Evolutionary conservation across 2,113 vertebrate genomes (phyloP).

Genomic region (Oncorhynchus clarkii): DNA sequence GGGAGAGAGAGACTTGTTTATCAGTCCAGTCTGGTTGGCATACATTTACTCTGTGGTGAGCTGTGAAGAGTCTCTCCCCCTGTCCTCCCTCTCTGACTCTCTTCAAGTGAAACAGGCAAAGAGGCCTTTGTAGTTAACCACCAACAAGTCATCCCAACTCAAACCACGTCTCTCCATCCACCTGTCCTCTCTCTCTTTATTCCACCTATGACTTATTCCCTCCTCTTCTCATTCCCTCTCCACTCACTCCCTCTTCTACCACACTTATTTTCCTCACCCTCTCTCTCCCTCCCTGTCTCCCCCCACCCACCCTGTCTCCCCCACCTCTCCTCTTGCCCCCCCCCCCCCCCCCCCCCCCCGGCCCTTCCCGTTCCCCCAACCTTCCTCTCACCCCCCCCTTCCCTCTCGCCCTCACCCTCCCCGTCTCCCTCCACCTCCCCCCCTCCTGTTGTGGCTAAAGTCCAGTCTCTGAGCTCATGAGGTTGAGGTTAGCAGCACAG

Average conservation of each 20-base stretch:
- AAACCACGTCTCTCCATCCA: background rate
- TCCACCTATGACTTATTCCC: background rate
- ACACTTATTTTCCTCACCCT: background rate
- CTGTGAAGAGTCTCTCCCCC: background rate
- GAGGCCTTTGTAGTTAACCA: too few species aligned
- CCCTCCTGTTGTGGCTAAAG: background rate
- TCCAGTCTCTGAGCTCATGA: background rate
- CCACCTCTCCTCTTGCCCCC: too few species aligned
- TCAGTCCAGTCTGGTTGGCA: too few species aligned
- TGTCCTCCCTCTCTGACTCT: background rate
- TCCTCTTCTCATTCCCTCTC: background rate
- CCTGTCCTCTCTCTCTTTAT: background rate
- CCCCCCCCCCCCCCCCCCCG: too few species aligned
- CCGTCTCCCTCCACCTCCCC: too few species aligned
- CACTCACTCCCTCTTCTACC: background rate
- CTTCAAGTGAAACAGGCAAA: too few species aligned
- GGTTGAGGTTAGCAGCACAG: background rate
- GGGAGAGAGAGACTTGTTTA: background rate
- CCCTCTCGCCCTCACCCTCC: too few species aligned
- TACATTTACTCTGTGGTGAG: too few species aligned
- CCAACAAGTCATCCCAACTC: too few species aligned
- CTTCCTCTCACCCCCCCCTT: too few species aligned
- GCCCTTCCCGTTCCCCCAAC: too few species aligned
- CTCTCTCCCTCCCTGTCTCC: background rate
- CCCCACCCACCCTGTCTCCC: background rate